Base-by-base conservation (phyloP, 2,888 invertebrate species). In the Eupelmus urozonus region DNA sequence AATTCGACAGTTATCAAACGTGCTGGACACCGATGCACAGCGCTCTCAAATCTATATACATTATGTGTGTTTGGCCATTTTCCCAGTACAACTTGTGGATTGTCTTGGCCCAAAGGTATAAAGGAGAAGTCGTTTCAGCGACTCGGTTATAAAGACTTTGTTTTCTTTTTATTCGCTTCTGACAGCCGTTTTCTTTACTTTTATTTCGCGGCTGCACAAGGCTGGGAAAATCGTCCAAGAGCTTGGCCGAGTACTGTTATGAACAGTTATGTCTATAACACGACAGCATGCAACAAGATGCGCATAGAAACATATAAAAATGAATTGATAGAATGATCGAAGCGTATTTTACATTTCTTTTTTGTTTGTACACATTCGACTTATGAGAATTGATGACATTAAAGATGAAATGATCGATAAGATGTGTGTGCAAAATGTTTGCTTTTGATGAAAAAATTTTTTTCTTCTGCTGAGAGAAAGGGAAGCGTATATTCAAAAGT, bases 231-330 rank as follows among this genome's bases (percentile, higher is more conserved):
- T 42, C 20, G 62, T 53, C 70, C 18, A 49, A 65, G 11, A 55
- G 23, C 2, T 53, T 42, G 42, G 20, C 59, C 57, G 13, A 75
- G 23, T 55, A 53, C 69, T 51, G 45, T 34, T 11, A 13, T 59
- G 18, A 69, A 57, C 27, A 51, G 34, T 63, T 71, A 0, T 60
- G 16, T 73, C 7, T 45, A 57, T 40, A 72, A 63, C 63, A 70
- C 25, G 25, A 16, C 65, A 67, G 20, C 73, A 80, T 80, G 79
- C 76, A 74, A 70, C 73, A 74, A 74, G 42, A 73, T 76, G 76
- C 53, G 45, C 60, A n/a, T n/a, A 51, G 20, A 80, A 80, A 40
- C 59, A 67, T 53, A 63, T 25, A 63, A 23, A 72, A 55, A 13
- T 65, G 70, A 66, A 51, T 55, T 16, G 53, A 53, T 74, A 29